Evolutionary conservation across 2,113 vertebrate genomes (phyloP).

Genomic region (Gasterosteus aculeatus): DNA sequence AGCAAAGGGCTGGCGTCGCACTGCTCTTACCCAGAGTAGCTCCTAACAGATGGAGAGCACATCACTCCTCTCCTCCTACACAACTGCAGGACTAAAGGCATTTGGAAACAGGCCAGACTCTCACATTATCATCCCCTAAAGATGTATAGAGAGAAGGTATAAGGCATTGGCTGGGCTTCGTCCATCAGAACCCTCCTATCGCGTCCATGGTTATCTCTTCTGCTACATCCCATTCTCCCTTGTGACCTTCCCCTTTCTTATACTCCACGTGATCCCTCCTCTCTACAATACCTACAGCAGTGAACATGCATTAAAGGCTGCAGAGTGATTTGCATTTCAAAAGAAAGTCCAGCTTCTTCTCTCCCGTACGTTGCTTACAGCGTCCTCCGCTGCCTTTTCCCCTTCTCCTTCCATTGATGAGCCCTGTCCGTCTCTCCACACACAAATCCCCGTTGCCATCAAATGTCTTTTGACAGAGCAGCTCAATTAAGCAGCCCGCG

Average conservation of each 20-base stretch:
- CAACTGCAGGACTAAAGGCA: constrained; percentile 48
- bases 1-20: constrained; percentile 30
- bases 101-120: constrained; percentile 51
- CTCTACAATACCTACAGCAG: constrained; percentile 24
- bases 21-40: constrained; percentile 50
- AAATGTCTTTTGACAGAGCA: constrained; percentile 66
- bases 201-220: constrained; percentile 8
- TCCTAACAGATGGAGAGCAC: constrained; percentile 56
- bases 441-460: constrained; percentile 63
- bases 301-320: constrained; percentile 45
- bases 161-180: constrained; percentile 4
- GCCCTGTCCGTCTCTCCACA: constrained; percentile 33
- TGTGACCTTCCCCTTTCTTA: constrained; percentile 52
- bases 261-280: constrained; percentile 27
- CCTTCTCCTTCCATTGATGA: constrained; percentile 26
- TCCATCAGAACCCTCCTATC: constrained; percentile 4
- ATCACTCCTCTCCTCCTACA: constrained; percentile 60
- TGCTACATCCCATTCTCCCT: constrained; percentile 18
- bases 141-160: constrained; percentile 3
- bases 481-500: constrained; percentile 68
- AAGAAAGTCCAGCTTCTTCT: constrained; percentile 34
- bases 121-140: constrained; percentile 15
- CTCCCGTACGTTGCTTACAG: constrained; percentile 16
- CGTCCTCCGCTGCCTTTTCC: constrained; percentile 8
- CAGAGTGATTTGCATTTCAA: constrained; percentile 52